These are phyloP conservation scores for Xyliphius kryptos DNA, from an alignment of 2,113 vertebrate species.

Conservation along the genomic window DNA sequence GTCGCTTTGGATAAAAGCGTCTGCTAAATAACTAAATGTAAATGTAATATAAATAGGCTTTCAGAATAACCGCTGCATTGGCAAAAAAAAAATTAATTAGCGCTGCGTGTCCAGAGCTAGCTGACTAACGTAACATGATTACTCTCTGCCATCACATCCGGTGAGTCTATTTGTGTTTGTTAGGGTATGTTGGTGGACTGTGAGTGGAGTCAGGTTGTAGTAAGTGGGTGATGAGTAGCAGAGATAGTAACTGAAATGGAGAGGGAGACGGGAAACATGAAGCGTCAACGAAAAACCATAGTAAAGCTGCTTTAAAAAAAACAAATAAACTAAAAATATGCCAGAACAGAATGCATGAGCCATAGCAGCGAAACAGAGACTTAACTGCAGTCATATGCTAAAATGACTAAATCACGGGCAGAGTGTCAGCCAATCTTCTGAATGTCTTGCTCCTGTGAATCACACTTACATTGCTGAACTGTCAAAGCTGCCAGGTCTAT, in stretches of 20 bases:
- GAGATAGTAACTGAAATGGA: slow-evolving; percentile 3
- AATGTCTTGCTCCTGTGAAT: slow-evolving; percentile 15
- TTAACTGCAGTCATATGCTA: slow-evolving; percentile 32
- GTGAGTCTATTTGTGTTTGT: neutral
- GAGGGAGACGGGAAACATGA: neutral
- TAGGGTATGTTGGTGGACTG: neutral
- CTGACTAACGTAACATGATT: neutral
- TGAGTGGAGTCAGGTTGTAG: neutral
- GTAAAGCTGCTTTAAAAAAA: neutral
- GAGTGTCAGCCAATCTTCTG: slow-evolving; percentile 18
- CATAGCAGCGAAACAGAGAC: neutral
- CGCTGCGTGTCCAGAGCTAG: neutral
- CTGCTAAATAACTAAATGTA: too few relatives aligned
- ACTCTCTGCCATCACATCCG: neutral
- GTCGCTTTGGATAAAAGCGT: too few relatives aligned
- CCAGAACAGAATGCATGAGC: neutral
- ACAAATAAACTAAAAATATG: neutral
- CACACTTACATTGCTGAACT: neutral
- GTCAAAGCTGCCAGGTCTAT: slow-evolving; percentile 2
- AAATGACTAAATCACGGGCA: slow-evolving; percentile 34
- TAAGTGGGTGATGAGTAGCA: slow-evolving; percentile 10
- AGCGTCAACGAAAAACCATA: neutral
- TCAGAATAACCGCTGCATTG: too few relatives aligned
- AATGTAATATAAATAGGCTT: too few relatives aligned
- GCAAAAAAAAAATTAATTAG: too few relatives aligned